Base-by-base conservation (phyloP, 2,113 vertebrate genomes). In the Anser brachyrhynchus region DNA sequence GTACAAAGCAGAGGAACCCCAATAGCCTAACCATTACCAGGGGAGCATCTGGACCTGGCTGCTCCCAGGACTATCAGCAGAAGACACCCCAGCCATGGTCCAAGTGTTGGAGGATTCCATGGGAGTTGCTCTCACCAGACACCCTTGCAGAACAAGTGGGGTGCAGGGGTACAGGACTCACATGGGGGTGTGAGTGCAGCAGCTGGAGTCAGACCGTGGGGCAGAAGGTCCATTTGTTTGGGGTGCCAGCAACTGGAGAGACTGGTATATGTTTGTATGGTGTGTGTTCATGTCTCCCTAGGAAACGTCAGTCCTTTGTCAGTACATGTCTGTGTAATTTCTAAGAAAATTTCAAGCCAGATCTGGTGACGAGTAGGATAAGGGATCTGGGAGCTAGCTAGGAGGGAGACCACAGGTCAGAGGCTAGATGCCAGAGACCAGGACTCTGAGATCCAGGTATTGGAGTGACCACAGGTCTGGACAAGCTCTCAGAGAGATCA, bases 31-130 rank as follows among this genome's bases (percentile, higher is more conserved):
- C 37, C 35, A 20, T 20, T 39, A 26, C 35, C 28, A 54, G 29
- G 18, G 17, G 18, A 54, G 25, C 37, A 41, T 6, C 21, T 2
- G 2, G 21, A 33, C 10, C 41, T 82, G 46, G 26, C 10, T 52
- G 2, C 11, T 77, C 8, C 31, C 31, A 37, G 10, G n/a, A 12
- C 62, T 25, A 22, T 84, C 37, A 87, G 65, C 37, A 71, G 59
- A 74, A 2, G 3, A 43, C 33, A 73, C 6, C 28, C 80, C 0
- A 0, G 0, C 10, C 35, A 22, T 1, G 1, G 7, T 22, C 37
- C 67, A 20, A 20, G 14, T 26, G 7, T 23, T 1, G 0, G 44
- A 73, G 35, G 11, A 35, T 51, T 35, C 67, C 61, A 10, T 2
- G 5, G 35, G 33, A 88, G n/a, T 10, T 66, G n/a, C 21, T 84